Base-by-base conservation (phyloP, 2,888 invertebrate species). In the Hypomecis atomaria region DNA sequence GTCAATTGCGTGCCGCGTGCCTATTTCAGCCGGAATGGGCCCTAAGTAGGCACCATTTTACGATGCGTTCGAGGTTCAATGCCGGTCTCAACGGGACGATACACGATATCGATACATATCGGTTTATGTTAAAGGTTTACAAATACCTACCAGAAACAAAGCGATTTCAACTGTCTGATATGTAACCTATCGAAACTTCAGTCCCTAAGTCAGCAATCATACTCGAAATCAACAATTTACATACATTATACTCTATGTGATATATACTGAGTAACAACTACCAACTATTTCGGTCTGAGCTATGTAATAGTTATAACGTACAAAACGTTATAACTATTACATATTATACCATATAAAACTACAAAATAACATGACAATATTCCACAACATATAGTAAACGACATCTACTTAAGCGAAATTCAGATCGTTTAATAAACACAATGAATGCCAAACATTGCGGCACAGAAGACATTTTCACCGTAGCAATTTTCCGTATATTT, bases 61-160 rank as follows among this genome's bases (percentile, higher is more conserved):
- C 68, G 71, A 71, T 72, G 66, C 71, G 70, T 73, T 74, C 62
- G 62, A 67, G 61, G 70, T 74, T 71, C 71, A 72, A 73, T 72
- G 72, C 65, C 71, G 71, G 66, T 74, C 63, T 71, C 71, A 65
- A 68, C 69, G 62, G 67, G 64, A 62, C 65, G 66, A 68, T 71
- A 70, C 66, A 59, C 59, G 59, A 64, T 69, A 70, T 69, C 64
- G 68, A 70, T 62, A 64, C 53, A 34, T 68, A 71, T 69, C 66
- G 66, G 66, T 69, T 69, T 62, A 49, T 11, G 59, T 56, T 66
- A 49, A 34, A 45, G 45, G 55, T 54, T 59, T 50, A 44, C 13
- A 62, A 47, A 57, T 55, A 64, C 6, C 55, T 45, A 64, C 11
- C 50, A 43, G 34, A 40, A 60, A 23, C 45, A 42, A 11, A 40